These are phyloP conservation scores for Phaethon lepturus DNA, from an alignment of 2,113 vertebrate genomes.

Conservation along the genomic window DNA sequence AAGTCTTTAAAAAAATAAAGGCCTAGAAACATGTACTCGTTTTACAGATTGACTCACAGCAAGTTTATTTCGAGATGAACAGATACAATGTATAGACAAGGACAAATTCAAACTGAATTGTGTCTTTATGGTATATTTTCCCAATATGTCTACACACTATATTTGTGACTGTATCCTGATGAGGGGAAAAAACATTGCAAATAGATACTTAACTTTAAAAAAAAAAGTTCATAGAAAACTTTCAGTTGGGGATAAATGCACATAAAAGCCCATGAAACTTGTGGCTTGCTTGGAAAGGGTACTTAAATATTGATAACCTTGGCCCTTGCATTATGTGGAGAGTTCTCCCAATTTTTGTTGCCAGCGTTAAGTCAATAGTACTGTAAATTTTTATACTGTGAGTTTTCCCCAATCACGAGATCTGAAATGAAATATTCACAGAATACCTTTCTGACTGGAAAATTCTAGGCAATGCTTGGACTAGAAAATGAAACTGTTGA, in stretches of 20 bases:
- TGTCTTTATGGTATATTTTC: neutral
- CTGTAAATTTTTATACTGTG: neutral
- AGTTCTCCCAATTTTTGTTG: neutral
- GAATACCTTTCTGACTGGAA: neutral
- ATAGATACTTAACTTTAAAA: neutral
- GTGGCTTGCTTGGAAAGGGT: neutral
- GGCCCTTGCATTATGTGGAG: neutral
- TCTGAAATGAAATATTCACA: neutral
- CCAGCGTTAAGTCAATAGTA: neutral
- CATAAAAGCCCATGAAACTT: neutral
- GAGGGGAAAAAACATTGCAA: neutral
- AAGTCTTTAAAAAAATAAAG: neutral
- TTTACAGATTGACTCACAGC: neutral
- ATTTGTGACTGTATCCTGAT: neutral
- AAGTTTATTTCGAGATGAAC: neutral
- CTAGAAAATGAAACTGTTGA: neutral
- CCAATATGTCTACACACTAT: neutral
- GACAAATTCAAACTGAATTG: neutral
- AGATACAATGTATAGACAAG: accelerated
- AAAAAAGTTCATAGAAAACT: neutral
- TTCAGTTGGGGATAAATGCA: neutral
- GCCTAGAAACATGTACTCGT: neutral
- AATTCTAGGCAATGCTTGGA: neutral
- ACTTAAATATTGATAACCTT: neutral
- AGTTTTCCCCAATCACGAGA: neutral